These are phyloP conservation scores for Miopithecus talapoin DNA, from an alignment of 2,797 vertebrate genomes.

Conservation along the genomic window DNA sequence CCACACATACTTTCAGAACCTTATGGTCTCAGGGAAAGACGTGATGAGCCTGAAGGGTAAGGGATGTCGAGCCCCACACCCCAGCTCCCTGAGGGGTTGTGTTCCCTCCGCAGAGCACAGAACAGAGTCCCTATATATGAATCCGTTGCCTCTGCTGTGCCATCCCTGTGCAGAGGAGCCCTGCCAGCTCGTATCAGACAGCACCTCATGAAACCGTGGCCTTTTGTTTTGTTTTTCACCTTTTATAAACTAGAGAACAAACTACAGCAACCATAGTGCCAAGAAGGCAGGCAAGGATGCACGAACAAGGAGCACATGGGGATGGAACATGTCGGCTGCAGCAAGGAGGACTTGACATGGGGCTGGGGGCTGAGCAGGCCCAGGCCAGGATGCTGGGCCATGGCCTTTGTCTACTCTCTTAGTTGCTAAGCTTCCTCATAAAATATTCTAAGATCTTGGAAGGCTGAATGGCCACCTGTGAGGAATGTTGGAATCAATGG, in stretches of 20 bases:
- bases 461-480: neutral
- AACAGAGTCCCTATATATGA: accelerated
- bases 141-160: accelerated
- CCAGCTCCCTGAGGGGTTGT: neutral
- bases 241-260: slow-evolving; percentile 15
- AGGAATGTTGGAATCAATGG: neutral
- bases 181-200: neutral
- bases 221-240: neutral
- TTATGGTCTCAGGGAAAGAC: neutral
- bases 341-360: neutral
- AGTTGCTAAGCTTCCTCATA: neutral
- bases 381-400: neutral
- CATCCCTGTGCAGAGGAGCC: neutral
- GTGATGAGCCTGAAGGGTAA: neutral
- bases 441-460: neutral
- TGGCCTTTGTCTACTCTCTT: neutral
- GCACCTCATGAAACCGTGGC: neutral
- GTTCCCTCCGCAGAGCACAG: neutral
- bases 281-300: neutral
- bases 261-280: neutral
- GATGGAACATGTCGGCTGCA: neutral
- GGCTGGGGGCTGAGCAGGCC: neutral
- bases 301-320: accelerated
- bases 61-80: neutral
- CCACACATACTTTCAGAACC: neutral